phyloP scores from a whole-genome alignment of 2,113 vertebrate species.

The Herpetotheres cachinnans region DNA sequence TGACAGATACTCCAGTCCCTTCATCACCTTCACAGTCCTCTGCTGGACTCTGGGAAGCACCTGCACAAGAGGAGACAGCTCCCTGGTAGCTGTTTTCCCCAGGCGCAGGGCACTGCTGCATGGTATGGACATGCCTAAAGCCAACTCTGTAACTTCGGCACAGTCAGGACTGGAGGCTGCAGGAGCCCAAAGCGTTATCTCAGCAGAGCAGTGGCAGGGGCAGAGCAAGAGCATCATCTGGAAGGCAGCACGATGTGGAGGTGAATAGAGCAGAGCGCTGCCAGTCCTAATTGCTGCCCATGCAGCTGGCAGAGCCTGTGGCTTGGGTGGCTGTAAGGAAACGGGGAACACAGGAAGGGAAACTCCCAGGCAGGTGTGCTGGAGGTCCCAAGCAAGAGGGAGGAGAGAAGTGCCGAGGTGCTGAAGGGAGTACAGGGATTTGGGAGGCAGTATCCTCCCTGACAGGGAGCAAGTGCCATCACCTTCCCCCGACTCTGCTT shows the following conservation, averaged over 20 bases:
- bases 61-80: neutral
- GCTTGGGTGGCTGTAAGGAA: neutral
- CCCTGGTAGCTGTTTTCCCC: neutral
- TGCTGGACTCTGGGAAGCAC: neutral
- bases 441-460: neutral
- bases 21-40: neutral
- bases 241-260: neutral
- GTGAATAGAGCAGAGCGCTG: neutral
- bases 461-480: neutral
- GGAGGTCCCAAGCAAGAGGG: neutral
- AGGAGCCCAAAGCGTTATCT: neutral
- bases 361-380: neutral
- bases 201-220: neutral
- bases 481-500: neutral
- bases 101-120: neutral
- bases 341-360: neutral
- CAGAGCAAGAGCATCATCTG: neutral
- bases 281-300: neutral
- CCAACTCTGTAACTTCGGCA: rapidly evolving
- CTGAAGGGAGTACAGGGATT: neutral
- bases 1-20: neutral
- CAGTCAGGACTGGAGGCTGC: rapidly evolving
- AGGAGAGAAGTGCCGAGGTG: neutral
- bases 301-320: neutral
- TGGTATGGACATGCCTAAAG: neutral